Base-by-base conservation (phyloP, 2,113 vertebrate species). In the Lepus europaeus region DNA sequence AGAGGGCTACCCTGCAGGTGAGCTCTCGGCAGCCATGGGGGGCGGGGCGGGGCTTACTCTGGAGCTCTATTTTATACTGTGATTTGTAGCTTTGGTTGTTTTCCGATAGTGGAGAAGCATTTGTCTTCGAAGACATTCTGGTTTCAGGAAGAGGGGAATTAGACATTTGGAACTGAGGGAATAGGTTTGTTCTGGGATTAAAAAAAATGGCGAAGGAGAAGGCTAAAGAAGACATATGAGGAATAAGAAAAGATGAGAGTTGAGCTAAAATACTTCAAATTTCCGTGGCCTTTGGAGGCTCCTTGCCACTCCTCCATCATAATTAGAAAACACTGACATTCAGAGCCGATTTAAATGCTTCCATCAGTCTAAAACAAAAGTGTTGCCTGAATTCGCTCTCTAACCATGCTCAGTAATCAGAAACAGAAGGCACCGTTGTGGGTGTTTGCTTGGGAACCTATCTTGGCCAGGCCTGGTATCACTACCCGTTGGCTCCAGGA, bases 341-440 rank as follows among this genome's bases (percentile, higher is more conserved):
- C 92, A 92, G 76, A 84, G 66, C 61, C 77, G 51, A 93, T 96
- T 92, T 97, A 97, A 96, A 97, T 45, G 22, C 93, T 83, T 91
- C 83, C 59, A 97, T 97, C 89, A 96, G 91, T 51, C 66, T 49
- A 39, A 85, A 86, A 84, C 96, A 93, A 91, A 95, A 95, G 61
- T 45, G 82, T 95, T 83, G 23, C 87, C 78, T 91, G 73, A 68
- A 68, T 96, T 95, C 45, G 14, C 39, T 97, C 97, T 96, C 91
- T 92, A 88, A 86, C 88, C 85, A 27, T 73, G 63, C 79, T 94
- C 70, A 49, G 80, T 97, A 97, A 98, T 96, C 97, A 96, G 94
- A 98, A 98, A 97, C 96, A 97, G 61, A 97, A 96, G 73, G 91
- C 1, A 0, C 5, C 20, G 9, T 95, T 96, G 87, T 84, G 92